Evolutionary conservation across 2,797 vertebrate genomes (phyloP).

Genomic region (Enteromius paludinosus): DNA sequence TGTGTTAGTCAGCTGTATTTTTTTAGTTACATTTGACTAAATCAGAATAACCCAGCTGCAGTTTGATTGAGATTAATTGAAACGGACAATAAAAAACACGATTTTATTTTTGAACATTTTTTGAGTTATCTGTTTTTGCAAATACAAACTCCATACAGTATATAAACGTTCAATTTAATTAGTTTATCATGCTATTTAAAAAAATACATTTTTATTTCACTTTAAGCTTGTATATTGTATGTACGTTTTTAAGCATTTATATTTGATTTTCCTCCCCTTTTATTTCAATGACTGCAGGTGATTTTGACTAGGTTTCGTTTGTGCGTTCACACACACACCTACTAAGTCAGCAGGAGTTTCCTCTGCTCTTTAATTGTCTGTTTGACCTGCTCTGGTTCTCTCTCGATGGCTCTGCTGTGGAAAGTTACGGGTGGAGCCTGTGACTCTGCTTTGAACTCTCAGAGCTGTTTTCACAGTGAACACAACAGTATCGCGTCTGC

Average conservation of each 20-base stretch:
- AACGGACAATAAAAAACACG: no score
- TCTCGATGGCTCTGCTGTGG: slow-evolving; percentile 32
- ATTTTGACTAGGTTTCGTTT: background rate
- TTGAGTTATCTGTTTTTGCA: no score
- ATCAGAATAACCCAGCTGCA: no score
- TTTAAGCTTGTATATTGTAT: background rate
- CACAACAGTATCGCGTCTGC: slow-evolving; percentile 12
- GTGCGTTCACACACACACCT: background rate
- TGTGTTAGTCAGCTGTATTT: no score
- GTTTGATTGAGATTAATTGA: no score
- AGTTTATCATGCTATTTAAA: no score
- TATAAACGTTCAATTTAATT: no score
- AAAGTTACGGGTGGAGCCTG: slow-evolving; percentile 38
- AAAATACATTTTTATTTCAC: background rate
- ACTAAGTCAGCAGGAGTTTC: slow-evolving; percentile 52
- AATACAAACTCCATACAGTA: no score
- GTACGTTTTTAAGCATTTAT: background rate
- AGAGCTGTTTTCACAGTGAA: slow-evolving; percentile 42
- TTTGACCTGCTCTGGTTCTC: slow-evolving; percentile 45
- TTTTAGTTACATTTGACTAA: no score
- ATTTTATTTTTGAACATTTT: no score
- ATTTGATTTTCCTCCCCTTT: background rate
- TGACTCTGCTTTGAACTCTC: slow-evolving; percentile 38
- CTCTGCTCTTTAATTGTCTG: slow-evolving; percentile 47
- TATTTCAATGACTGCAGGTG: background rate